These are phyloP conservation scores for Tetragonula clypearis DNA, from an alignment of 1,140 invertebrate species.

Conservation along the genomic window DNA sequence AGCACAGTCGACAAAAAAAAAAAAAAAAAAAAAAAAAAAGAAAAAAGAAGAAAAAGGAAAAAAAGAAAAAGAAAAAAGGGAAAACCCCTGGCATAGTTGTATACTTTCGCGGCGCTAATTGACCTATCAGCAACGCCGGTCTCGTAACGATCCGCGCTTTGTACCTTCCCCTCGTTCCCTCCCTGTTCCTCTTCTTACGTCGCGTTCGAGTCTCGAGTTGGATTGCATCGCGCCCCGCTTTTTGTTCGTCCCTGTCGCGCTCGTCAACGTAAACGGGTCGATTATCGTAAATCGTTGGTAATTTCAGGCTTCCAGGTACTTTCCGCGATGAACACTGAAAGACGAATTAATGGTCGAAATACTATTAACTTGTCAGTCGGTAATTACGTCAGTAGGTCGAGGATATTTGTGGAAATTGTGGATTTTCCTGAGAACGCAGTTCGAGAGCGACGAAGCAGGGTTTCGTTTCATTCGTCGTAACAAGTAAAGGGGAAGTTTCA, in stretches of 20 bases:
- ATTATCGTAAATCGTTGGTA: not conserved
- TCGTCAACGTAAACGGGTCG: not conserved
- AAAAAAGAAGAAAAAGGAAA: not conserved
- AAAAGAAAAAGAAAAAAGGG: too few species aligned
- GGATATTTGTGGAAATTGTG: too few species aligned
- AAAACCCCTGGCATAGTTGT: constrained; percentile 21
- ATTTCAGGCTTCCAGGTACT: not conserved
- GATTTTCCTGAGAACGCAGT: too few species aligned
- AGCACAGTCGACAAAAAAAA: not conserved
- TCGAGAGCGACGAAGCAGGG: too few species aligned
- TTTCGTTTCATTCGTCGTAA: too few species aligned
- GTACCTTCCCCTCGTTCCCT: constrained; percentile 12
- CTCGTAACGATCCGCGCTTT: constrained; percentile 34
- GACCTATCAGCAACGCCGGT: constrained; percentile 29
- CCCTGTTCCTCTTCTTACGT: not conserved
- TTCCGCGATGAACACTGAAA: too few species aligned
- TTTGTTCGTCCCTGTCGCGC: not conserved
- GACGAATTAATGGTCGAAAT: too few species aligned
- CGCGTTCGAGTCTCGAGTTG: not conserved
- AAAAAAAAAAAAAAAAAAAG: too few species aligned
- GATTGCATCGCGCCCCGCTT: constrained; percentile 13
- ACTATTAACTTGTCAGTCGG: too few species aligned
- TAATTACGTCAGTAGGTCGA: too few species aligned
- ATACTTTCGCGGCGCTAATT: constrained; percentile 40
- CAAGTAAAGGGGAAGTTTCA: too few species aligned